Evolutionary conservation across 2,113 vertebrate species (phyloP), one percentile per base, ranked within the genome.

Genomic region (Rhineura floridana): DNA sequence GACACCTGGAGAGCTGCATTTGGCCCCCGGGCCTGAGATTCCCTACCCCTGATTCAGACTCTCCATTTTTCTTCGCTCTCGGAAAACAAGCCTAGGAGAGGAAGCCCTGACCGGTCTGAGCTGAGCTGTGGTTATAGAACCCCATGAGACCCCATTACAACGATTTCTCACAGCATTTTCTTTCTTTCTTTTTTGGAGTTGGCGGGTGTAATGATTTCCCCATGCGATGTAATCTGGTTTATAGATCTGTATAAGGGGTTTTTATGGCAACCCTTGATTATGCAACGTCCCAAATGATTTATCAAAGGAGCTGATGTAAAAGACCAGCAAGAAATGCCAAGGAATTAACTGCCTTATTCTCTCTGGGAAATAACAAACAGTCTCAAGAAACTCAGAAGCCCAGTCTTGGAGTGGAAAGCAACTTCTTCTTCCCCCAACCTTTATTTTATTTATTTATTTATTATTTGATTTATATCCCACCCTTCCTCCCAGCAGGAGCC

Each of bases 301-400:
- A 95, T 96, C 95, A 95, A 94, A 93, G 90, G 91, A 94, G 93
- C 91, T 96, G 95, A 96, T 96, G 95, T 95, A 96, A 96, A 97
- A 94, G 92, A 92, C 86, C 89, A 83, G 92, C 86, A 96, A 97
- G 95, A 96, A 93, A 84, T 59, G 12, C 93, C 62, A 72, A 77
- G 81, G 93, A 94, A 92, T 92, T 94, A 95, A 94, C 87, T 81
- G 48, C 81, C 92, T 81, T 42, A 78, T 92, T 91, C 89, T 91
- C 93, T 90, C 91, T 91, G 89, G 80, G 87, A 88, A 94, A 93
- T 75, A 92, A 89, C 85, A 93, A 94, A 92, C 86, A 93, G 76
- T 86, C 83, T 92, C 87, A 94, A 93, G 93, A 96, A 94, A 91
- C 75, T 36, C 89, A 79, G 89, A 80, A 89, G 90, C 52, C 76